A percentile compares a stretch with the other conserved stretches of the same genome.
Conservation (phyloP, 2,797 vertebrate species). For the Holocentrus rufus region DNA sequence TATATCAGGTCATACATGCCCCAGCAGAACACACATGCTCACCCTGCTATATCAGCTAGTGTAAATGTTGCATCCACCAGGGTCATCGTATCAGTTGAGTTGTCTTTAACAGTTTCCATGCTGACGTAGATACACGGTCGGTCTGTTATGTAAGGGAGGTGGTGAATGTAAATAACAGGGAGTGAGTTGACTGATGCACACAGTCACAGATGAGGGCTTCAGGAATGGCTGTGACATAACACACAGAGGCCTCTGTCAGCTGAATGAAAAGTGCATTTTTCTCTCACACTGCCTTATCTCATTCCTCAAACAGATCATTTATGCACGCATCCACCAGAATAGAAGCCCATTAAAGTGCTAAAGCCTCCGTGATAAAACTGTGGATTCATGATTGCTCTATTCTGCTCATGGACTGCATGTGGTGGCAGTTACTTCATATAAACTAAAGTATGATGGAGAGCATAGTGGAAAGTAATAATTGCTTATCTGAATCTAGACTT, state of each 20-base stretch:
- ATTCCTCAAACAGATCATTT: not conserved
- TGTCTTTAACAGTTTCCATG: slow-evolving; percentile 33
- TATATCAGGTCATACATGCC: slow-evolving; percentile 12
- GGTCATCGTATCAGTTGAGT: slow-evolving; percentile 5
- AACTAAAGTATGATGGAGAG: slow-evolving; percentile 22
- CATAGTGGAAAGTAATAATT: slow-evolving; percentile 14
- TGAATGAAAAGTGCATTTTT: not conserved
- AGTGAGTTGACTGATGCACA: slow-evolving; percentile 19
- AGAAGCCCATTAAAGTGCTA: not conserved
- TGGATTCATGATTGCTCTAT: not conserved
- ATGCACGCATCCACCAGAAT: too few species aligned
- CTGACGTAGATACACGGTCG: slow-evolving; percentile 20
- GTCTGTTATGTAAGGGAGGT: slow-evolving; percentile 41
- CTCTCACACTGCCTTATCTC: slow-evolving; percentile 8
- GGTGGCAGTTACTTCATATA: not conserved
- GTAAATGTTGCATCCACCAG: slow-evolving; percentile 4
- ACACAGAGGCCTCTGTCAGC: not conserved
- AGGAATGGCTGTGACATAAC: slow-evolving; percentile 40
- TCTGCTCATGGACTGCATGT: slow-evolving; percentile 13
- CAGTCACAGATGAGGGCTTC: slow-evolving; percentile 2
- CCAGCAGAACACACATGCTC: not conserved
- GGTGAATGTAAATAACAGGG: slow-evolving; percentile 42
- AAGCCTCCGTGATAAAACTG: not conserved
- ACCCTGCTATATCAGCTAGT: slow-evolving; percentile 6
- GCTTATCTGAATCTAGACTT: slow-evolving; percentile 25